phyloP scores from a whole-genome alignment of 2,888 invertebrate genomes.

The Coleophora deauratella region DNA sequence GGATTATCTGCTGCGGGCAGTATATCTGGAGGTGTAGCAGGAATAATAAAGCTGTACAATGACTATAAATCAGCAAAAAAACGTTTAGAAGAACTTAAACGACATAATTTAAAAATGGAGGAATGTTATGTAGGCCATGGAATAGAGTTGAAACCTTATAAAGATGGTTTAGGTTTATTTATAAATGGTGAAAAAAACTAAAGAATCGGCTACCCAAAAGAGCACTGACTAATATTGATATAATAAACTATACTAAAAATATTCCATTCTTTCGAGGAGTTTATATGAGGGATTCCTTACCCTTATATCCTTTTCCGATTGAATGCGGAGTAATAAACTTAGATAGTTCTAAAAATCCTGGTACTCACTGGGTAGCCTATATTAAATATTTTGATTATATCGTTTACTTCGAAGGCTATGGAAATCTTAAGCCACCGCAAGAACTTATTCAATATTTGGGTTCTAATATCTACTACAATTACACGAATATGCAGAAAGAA shows the following conservation, averaged over 20 bases:
- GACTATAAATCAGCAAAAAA: constrained; percentile 28
- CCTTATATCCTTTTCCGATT: constrained; percentile 9
- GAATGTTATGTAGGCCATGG: neutral
- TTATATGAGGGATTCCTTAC: constrained; percentile 19
- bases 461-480: constrained; percentile 4
- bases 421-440: constrained; percentile 27
- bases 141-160: neutral
- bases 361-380: constrained; percentile 39
- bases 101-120: neutral
- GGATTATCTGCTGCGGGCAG: constrained; percentile 32
- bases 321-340: constrained; percentile 11
- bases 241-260: constrained; percentile 3
- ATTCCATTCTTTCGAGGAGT: constrained; percentile 17
- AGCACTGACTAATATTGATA: constrained; percentile 7
- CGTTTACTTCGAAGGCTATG: constrained; percentile 41
- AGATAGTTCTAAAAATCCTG: constrained; percentile 17
- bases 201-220: constrained; percentile 3
- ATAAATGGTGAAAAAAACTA: constrained; percentile 21
- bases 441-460: constrained; percentile 14
- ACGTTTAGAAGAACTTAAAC: constrained; percentile 8
- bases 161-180: constrained; percentile 23
- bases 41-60: constrained; percentile 28
- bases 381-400: constrained; percentile 25
- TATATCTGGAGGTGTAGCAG: constrained; percentile 35
- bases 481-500: constrained; percentile 3